Base-by-base conservation (phyloP, 1,140 invertebrate species). In the Pogonognathellus flavescens region DNA sequence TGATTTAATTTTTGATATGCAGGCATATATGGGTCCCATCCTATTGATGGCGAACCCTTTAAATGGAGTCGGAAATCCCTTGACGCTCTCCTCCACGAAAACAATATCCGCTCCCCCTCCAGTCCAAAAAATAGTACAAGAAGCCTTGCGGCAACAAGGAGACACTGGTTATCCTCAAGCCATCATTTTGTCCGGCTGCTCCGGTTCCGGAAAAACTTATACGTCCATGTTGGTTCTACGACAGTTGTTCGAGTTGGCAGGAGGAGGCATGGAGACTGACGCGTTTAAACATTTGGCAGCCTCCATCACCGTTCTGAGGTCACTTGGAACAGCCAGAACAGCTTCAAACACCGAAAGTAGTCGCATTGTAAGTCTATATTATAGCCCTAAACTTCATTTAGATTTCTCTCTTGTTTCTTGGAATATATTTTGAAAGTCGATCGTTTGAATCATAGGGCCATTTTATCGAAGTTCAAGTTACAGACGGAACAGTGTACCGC, bases 281-380 rank as follows among this genome's bases (percentile, higher is more conserved):
- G 96, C 97, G n/a, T 98, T 97, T 90, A 98, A 98, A 92, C 97
- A 98, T 91, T 92, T 99, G 83, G 95, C 96, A 0, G 97, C 97
- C 22, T 96, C 97, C 14, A 97, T 99, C 90, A 98, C 97, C 22
- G 97, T 98, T 14, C 93, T 98, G 49, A 93, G 96, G 84, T 97
- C 97, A 0, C 93, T 99, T 66, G 97, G 96, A 72, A 96, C 95
- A 31, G 97, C 97, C 7, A 96, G 96, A 90, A 98, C 97, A 10
- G 93, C 93, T 25, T 95, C 94, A 83, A 98, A 98, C 91, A 95
- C 95, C 9, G 96, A 98, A 92, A 97, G 96, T 90, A 98, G 96
- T 91, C 93, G 97, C 92, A 97, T 98, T 91, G 97, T 97, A 91
- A 93, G 94, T 91, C 49, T 9, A n/a, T n/a, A n/a, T n/a, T n/a